These are phyloP conservation scores for Oreochromis grahami DNA, from an alignment of 2,797 vertebrate species.

Conservation along the genomic window DNA sequence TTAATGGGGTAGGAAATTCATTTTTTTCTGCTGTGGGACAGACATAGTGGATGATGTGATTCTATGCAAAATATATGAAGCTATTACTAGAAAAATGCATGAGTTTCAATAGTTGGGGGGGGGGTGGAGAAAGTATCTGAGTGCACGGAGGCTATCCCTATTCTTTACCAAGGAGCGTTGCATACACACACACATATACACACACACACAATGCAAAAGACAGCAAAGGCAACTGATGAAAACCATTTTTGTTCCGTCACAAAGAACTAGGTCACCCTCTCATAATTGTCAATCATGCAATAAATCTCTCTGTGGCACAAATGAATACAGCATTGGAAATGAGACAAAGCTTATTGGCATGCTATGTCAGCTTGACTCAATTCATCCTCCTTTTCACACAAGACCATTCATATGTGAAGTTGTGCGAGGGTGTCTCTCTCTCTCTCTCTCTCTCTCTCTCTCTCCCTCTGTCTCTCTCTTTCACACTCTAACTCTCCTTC, in stretches of 20 bases:
- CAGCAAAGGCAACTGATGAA: constrained; percentile 79
- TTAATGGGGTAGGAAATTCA: constrained; percentile 75
- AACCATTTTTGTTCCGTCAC: constrained; percentile 84
- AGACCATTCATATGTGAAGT: constrained; percentile 84
- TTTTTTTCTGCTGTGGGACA: constrained; percentile 64
- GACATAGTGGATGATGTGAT: constrained; percentile 67
- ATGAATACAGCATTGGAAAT: constrained; percentile 86
- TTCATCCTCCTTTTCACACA: constrained; percentile 86
- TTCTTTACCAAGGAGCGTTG: constrained; percentile 61
- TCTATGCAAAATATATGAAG: constrained; percentile 77
- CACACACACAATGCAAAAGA: constrained; percentile 69
- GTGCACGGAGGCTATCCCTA: constrained; percentile 61
- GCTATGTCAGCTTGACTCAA: constrained; percentile 86
- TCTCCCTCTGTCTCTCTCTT: not conserved
- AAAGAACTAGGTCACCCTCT: constrained; percentile 89
- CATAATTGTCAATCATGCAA: constrained; percentile 93
- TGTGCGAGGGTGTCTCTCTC: constrained; percentile 69
- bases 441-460: constrained; percentile 7
- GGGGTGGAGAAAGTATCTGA: constrained; percentile 29
- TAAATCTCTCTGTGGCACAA: constrained; percentile 87
- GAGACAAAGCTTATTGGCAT: constrained; percentile 91
- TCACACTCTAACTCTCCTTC: not conserved
- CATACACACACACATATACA: not conserved
- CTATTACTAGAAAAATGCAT: constrained; percentile 69
- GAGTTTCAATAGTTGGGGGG: constrained; percentile 54